Evolutionary conservation across 1,140 invertebrate species (phyloP).

Genomic region (Leptonema lineaticorne): DNA sequence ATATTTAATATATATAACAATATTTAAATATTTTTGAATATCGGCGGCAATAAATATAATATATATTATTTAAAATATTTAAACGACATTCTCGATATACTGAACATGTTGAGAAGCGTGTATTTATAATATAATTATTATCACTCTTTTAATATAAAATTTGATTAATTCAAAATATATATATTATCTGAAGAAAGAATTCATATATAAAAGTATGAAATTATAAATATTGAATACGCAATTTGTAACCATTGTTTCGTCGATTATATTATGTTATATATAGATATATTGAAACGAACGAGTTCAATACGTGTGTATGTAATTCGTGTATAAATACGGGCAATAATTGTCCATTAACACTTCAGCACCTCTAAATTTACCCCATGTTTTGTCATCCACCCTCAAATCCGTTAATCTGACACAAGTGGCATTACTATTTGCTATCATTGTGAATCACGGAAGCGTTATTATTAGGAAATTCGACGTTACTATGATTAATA

Average conservation of each 20-base stretch:
- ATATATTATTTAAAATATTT: too few species aligned
- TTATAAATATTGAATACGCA: background rate
- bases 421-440: constrained; percentile 17
- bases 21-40: too few species aligned
- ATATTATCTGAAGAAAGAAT: too few species aligned
- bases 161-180: too few species aligned
- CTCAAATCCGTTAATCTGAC: constrained; percentile 20
- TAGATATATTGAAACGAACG: too few species aligned
- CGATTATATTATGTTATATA: too few species aligned
- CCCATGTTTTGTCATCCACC: constrained; percentile 13
- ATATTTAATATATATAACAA: background rate
- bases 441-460: constrained; percentile 8
- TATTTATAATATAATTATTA: too few species aligned
- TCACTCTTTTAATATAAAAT: too few species aligned
- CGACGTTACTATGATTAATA: too few species aligned
- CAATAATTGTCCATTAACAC: constrained; percentile 3
- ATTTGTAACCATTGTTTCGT: background rate
- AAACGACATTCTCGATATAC: too few species aligned
- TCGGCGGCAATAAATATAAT: background rate
- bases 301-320: background rate
- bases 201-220: too few species aligned
- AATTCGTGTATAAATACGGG: background rate
- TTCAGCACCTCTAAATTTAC: constrained; percentile 21
- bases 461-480: constrained; percentile 1
- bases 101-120: too few species aligned